Evolutionary conservation across 2,797 vertebrate genomes (phyloP).

Genomic region (Neoniphon sammara): DNA sequence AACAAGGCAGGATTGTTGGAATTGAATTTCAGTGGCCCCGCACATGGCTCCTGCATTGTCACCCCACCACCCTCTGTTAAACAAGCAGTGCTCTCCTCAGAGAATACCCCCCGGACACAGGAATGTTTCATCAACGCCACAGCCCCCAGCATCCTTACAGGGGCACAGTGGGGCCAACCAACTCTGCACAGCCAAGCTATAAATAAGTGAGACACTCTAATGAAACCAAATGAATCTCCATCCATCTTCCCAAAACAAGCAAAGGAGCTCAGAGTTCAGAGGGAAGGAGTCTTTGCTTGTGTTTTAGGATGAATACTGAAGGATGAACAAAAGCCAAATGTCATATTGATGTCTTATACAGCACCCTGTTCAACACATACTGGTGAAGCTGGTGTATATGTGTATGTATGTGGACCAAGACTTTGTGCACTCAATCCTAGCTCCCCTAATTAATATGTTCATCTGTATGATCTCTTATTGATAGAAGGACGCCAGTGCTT

Average conservation of each 20-base stretch:
- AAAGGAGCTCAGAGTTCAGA: slow-evolving; percentile 57
- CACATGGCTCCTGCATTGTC: slow-evolving; percentile 69
- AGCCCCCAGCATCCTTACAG: slow-evolving; percentile 71
- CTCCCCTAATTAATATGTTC: slow-evolving; percentile 46
- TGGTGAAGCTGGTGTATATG: neutral
- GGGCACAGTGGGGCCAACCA: slow-evolving; percentile 67
- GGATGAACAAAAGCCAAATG: slow-evolving; percentile 47
- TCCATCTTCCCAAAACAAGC: slow-evolving; percentile 82
- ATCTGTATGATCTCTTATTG: slow-evolving; percentile 15
- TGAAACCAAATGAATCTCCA: slow-evolving; percentile 81
- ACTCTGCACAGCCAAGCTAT: slow-evolving; percentile 68
- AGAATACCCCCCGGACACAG: slow-evolving; percentile 77
- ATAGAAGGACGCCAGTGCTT: slow-evolving; percentile 8
- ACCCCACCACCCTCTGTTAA: slow-evolving; percentile 71
- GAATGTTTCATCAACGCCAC: slow-evolving; percentile 78
- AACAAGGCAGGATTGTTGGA: slow-evolving; percentile 66
- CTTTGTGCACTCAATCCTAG: slow-evolving; percentile 14
- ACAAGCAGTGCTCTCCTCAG: slow-evolving; percentile 73
- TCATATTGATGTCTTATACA: slow-evolving; percentile 10
- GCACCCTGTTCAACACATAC: slow-evolving; percentile 14
- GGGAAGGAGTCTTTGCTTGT: slow-evolving; percentile 47
- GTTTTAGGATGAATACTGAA: slow-evolving; percentile 49
- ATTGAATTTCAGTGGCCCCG: slow-evolving; percentile 72
- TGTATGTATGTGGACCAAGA: neutral
- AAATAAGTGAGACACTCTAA: slow-evolving; percentile 81